phyloP scores from a whole-genome alignment of 1,140 invertebrate species.

The Telenomus remus region DNA sequence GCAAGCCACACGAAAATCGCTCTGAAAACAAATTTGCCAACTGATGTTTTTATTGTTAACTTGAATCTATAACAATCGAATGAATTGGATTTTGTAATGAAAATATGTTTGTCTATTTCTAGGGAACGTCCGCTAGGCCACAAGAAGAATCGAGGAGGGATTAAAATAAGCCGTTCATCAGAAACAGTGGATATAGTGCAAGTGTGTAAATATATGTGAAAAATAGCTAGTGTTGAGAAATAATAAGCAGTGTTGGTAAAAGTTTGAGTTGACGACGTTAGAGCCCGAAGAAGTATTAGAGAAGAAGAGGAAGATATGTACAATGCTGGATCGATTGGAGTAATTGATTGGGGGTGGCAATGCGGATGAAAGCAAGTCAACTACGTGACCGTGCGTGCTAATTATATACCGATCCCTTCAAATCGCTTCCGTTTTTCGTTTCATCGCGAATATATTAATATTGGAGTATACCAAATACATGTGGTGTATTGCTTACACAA shows the following conservation, averaged over 20 bases:
- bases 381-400: constrained; percentile 15
- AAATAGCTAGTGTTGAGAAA: constrained; percentile 44
- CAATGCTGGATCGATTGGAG: constrained; percentile 26
- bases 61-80: too few species aligned
- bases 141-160: constrained; percentile 50
- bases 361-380: constrained; percentile 24
- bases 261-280: constrained; percentile 6
- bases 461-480: constrained; percentile 36
- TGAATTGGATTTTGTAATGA: too few species aligned
- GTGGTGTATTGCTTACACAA: constrained; percentile 26
- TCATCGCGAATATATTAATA: constrained; percentile 11
- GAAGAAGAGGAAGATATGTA: constrained; percentile 37
- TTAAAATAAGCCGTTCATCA: constrained; percentile 47
- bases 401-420: constrained; percentile 19
- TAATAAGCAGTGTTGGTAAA: constrained; percentile 38
- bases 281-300: constrained; percentile 13
- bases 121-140: constrained; percentile 54
- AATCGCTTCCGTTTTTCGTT: constrained; percentile 22
- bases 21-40: too few species aligned
- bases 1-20: too few species aligned
- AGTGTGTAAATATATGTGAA: constrained; percentile 62
- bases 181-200: constrained; percentile 53
- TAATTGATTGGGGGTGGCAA: constrained; percentile 13
- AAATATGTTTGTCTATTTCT: constrained; percentile 28
- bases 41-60: too few species aligned